phyloP scores from a whole-genome alignment of 2,888 invertebrate species.

The Beris chalybata region DNA sequence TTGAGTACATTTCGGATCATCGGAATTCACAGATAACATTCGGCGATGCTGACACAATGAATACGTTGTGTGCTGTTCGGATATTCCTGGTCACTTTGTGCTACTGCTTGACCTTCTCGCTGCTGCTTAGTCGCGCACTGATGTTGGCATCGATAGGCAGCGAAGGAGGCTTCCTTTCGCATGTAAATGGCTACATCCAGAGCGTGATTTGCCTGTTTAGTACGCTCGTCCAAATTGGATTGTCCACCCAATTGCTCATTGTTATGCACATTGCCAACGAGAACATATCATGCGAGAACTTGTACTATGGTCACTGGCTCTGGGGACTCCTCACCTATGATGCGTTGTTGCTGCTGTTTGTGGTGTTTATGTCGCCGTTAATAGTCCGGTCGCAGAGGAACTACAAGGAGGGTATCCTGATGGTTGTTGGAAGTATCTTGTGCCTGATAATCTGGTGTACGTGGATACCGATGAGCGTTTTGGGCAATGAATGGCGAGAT shows the following conservation, averaged over 20 bases:
- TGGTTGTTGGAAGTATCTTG: conserved; percentile 60
- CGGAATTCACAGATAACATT: conserved; percentile 53
- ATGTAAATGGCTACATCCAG: conserved; percentile 71
- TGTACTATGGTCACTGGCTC: conserved; percentile 58
- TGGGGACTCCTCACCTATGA: conserved; percentile 64
- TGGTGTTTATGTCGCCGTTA: conserved; percentile 64
- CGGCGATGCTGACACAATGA: conserved; percentile 51
- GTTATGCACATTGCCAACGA: conserved; percentile 57
- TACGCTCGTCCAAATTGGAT: conserved; percentile 62
- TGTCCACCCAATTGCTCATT: conserved; percentile 58
- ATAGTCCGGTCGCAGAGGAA: conserved; percentile 67
- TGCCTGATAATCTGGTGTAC: conserved; percentile 63
- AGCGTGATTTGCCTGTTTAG: conserved; percentile 66
- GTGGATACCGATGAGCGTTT: conserved; percentile 62
- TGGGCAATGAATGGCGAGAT: conserved; percentile 62
- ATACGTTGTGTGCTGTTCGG: conserved; percentile 61
- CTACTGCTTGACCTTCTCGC: conserved; percentile 65
- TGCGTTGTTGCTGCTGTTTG: conserved; percentile 61
- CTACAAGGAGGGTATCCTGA: conserved; percentile 67
- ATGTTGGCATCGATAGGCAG: conserved; percentile 68
- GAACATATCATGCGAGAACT: conserved; percentile 58
- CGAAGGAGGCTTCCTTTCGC: conserved; percentile 68
- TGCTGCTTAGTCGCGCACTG: conserved; percentile 65
- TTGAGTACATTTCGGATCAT: conserved; percentile 56
- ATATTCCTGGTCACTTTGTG: conserved; percentile 63